These are phyloP conservation scores for Cheilosia grossa DNA, from an alignment of 2,888 invertebrate species.

Conservation along the genomic window DNA sequence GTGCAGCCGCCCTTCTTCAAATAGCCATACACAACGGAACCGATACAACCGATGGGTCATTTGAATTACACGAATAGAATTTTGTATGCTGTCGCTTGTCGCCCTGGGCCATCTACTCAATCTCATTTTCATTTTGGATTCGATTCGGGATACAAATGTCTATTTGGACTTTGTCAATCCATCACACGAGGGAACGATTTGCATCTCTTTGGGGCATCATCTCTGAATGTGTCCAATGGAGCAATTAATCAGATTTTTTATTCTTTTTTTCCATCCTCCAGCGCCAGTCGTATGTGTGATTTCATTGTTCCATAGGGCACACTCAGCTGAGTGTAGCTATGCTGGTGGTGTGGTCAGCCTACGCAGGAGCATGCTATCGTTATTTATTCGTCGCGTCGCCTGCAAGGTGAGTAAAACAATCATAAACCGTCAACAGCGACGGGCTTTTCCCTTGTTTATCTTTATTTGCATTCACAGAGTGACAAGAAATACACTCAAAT, in stretches of 20 bases:
- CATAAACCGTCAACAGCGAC: conserved; percentile 46
- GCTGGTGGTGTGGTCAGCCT: conserved; percentile 60
- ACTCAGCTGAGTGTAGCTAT: conserved; percentile 7
- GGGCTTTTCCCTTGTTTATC: conserved; percentile 26
- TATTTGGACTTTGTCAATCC: conserved; percentile 75
- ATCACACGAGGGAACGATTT: conserved; percentile 72
- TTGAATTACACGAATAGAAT: conserved; percentile 30
- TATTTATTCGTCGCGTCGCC: conserved; percentile 57
- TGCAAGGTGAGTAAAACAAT: conserved; percentile 40
- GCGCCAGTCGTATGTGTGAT: conserved; percentile 45
- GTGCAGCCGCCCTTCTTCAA: conserved; percentile 39
- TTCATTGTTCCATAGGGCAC: conserved; percentile 62
- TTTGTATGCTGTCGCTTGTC: conserved; percentile 58
- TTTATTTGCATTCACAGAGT: conserved; percentile 42
- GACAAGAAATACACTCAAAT: conserved; percentile 18
- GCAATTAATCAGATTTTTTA: conserved; percentile 70
- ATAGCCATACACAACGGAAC: conserved; percentile 2
- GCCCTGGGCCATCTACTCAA: conserved; percentile 66
- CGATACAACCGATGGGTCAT: conserved; percentile 36
- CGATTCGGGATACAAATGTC: conserved; percentile 76
- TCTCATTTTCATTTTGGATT: conserved; percentile 72
- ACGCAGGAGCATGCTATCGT: conserved; percentile 47
- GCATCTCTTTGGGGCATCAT: conserved; percentile 73
- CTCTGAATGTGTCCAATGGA: conserved; percentile 67
- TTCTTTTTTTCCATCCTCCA: conserved; percentile 14